Evolutionary conservation across 2,888 invertebrate genomes (phyloP), one percentile per base, ranked within the genome.

Genomic region (Biston betularia): DNA sequence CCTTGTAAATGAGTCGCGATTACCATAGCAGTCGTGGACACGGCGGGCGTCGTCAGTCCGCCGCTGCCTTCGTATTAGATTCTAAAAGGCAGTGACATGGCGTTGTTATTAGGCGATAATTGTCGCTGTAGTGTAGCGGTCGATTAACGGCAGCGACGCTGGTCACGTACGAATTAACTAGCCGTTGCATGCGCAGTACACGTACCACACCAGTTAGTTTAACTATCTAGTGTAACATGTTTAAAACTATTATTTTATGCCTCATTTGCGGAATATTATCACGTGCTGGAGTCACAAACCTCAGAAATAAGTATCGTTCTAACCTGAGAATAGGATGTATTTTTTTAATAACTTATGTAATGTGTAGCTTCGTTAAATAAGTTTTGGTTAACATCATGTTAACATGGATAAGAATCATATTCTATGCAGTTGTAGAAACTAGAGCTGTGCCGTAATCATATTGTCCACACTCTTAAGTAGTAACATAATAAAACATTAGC

Each of bases 71-170:
- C 83, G 85, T 88, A 89, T 91, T 92, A 90, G 89, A 88, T 90
- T 90, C 86, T 88, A 85, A 88, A 86, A 83, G 78, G 75, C 83
- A 79, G 52, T 8, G 10, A 86, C 88, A 83, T 79, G 80, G 83
- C 87, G 84, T 89, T 83, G 87, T 89, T 91, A 90, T 90, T 89
- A 90, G 88, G 85, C 86, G 86, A 89, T 92, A 92, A 93, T 93
- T 92, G 90, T 89, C 85, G 78, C 81, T 81, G 80, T 87, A 87
- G 82, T 88, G 89, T 89, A 87, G 88, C 89, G 90, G 88, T 86
- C 91, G 92, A 90, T 92, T 92, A 92, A 93, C 91, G 92, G 92
- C 88, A 84, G 86, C 79, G 80, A 78, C 73, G 66, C 71, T 75
- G 71, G 73, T 72, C 83, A 76, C 77, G 79, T 80, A 84, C 89